Percentiles rank a stretch among this genome's conserved stretches.
phyloP scores from a whole-genome alignment of 1,140 invertebrate genomes.

The Pemphigus obesinymphae region DNA sequence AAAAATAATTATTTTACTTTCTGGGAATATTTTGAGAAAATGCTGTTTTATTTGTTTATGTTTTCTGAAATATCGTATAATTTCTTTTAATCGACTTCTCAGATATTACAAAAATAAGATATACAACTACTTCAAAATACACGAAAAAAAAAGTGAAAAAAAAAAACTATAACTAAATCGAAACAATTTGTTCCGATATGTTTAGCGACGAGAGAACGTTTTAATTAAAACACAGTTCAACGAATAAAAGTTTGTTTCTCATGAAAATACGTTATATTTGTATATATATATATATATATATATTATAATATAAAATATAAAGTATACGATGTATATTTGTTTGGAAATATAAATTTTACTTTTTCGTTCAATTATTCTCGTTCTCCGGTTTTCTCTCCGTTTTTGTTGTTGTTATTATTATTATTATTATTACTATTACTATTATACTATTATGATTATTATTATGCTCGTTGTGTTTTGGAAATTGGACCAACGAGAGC shows the following conservation, averaged over 20 bases:
- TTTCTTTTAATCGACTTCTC: too few species aligned
- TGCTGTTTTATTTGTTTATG: too few species aligned
- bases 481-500: conserved; percentile 25
- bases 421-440: conserved; percentile 15
- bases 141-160: too few species aligned
- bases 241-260: conserved; percentile 18
- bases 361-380: conserved; percentile 30
- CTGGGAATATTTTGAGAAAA: too few species aligned
- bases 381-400: background rate
- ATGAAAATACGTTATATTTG: background rate
- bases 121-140: too few species aligned
- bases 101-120: too few species aligned
- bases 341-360: conserved; percentile 23
- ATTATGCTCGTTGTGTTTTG: conserved; percentile 31
- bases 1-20: too few species aligned
- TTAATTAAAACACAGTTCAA: conserved; percentile 37
- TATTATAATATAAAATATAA: background rate
- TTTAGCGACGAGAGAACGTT: background rate
- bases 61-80: too few species aligned
- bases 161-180: background rate
- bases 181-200: background rate
- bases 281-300: background rate
- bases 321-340: conserved; percentile 36
- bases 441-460: conserved; percentile 28
- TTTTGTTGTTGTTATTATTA: conserved; percentile 15